These are phyloP conservation scores for Eulimnadia texana DNA, from an alignment of 1,140 invertebrate species.

Conservation along the genomic window DNA sequence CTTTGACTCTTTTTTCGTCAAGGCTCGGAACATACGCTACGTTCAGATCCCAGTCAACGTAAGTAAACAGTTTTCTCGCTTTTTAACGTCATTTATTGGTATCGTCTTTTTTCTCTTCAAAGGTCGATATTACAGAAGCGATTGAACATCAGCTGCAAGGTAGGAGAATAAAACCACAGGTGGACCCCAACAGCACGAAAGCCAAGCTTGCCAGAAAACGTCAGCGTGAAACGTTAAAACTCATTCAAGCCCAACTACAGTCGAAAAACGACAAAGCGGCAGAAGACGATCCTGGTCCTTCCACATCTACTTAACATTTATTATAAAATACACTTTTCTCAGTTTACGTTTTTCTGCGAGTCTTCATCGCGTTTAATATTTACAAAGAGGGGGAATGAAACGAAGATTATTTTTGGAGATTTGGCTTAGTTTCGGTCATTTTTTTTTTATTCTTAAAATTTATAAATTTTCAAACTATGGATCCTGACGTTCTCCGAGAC, in stretches of 20 bases:
- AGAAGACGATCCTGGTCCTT: no score
- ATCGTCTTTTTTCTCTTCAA: no score
- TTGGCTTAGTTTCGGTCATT: not conserved
- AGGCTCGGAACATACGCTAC: slow-evolving; percentile 45
- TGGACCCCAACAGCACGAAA: slow-evolving; percentile 8
- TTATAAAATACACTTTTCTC: no score
- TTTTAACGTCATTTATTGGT: not conserved
- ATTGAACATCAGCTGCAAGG: slow-evolving; percentile 8
- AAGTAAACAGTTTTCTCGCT: slow-evolving; percentile 23
- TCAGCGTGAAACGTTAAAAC: slow-evolving; percentile 12
- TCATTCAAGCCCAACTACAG: slow-evolving; percentile 8
- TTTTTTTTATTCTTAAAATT: not conserved
- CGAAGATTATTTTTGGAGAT: not conserved
- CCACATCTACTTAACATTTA: no score
- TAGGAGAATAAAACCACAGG: not conserved
- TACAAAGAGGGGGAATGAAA: not conserved
- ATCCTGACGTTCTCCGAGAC: not conserved
- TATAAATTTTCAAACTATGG: not conserved
- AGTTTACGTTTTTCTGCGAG: no score
- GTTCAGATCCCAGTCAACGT: slow-evolving; percentile 48
- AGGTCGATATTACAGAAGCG: slow-evolving; percentile 11
- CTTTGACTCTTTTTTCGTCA: slow-evolving; percentile 42
- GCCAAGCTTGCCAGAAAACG: slow-evolving; percentile 13
- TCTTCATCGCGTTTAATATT: no score
- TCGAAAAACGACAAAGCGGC: not conserved